phyloP scores from a whole-genome alignment of 2,888 invertebrate genomes.

The Plebejus argus region DNA sequence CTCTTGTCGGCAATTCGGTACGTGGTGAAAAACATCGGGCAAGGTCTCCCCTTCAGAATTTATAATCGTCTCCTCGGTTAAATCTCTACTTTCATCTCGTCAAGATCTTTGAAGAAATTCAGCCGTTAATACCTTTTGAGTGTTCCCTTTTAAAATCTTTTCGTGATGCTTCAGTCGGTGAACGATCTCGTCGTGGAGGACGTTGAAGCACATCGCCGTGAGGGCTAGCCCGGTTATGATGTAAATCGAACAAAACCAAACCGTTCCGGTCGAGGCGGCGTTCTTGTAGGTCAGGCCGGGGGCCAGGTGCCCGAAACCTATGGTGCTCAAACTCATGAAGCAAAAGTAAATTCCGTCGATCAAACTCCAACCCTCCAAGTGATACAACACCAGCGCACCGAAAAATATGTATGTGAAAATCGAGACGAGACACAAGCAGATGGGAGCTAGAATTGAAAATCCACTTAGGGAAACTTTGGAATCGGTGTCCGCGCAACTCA shows the following conservation, averaged over 20 bases:
- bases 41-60: constrained; percentile 70
- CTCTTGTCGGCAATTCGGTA: constrained; percentile 62
- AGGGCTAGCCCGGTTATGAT: constrained; percentile 32
- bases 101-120: constrained; percentile 74
- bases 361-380: constrained; percentile 95
- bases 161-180: constrained; percentile 86
- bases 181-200: constrained; percentile 92
- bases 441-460: constrained; percentile 92
- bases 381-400: constrained; percentile 93
- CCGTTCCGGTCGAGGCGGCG: constrained; percentile 82
- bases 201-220: constrained; percentile 72
- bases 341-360: constrained; percentile 96
- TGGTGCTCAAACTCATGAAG: constrained; percentile 96
- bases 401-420: constrained; percentile 95
- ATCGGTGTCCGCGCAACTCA: constrained; percentile 85
- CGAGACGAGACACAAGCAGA: constrained; percentile 91
- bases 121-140: constrained; percentile 68
- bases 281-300: constrained; percentile 83
- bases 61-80: constrained; percentile 69
- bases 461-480: constrained; percentile 86
- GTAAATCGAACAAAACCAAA: constrained; percentile 88
- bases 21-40: constrained; percentile 74
- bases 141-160: constrained; percentile 62
- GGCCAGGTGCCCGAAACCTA: constrained; percentile 93
- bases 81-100: constrained; percentile 70